A percentile compares a stretch with the other conserved stretches of the same genome.
Evolutionary conservation across 2,797 vertebrate species (phyloP).

Genomic region (Anniella stebbinsi): DNA sequence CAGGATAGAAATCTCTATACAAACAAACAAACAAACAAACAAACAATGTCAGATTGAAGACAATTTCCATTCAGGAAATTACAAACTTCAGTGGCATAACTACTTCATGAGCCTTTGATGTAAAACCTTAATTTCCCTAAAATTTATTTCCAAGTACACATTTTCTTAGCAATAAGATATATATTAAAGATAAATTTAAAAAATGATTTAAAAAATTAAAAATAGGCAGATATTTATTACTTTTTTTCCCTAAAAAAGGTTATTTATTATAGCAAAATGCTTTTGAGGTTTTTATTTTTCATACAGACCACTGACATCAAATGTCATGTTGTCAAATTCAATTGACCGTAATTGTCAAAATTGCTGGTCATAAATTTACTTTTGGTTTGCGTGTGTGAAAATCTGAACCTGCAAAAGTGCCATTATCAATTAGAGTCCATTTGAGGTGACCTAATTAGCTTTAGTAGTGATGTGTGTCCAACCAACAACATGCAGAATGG

Average conservation of each 20-base stretch:
- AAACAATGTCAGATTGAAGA: background rate
- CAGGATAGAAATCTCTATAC: background rate
- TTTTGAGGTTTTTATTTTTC: slow-evolving; percentile 67
- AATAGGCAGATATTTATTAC: background rate
- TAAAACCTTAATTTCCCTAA: background rate
- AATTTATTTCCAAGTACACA: background rate
- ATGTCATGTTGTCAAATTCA: slow-evolving; percentile 80
- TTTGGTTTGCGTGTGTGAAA: slow-evolving; percentile 82
- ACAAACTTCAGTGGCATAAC: background rate
- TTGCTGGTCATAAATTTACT: slow-evolving; percentile 88
- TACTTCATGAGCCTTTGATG: background rate
- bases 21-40: background rate
- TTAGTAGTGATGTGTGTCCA: slow-evolving; percentile 85
- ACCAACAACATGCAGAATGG: slow-evolving; percentile 79
- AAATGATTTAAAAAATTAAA: background rate
- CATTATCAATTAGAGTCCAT: slow-evolving; percentile 84
- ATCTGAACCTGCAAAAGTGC: slow-evolving; percentile 83
- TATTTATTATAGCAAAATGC: slow-evolving; percentile 31
- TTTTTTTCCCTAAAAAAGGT: slow-evolving; percentile 31
- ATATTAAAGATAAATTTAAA: background rate
- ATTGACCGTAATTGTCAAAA: slow-evolving; percentile 89
- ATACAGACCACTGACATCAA: slow-evolving; percentile 73
- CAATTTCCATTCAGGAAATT: background rate
- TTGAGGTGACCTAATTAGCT: slow-evolving; percentile 89
- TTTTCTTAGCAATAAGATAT: background rate